Percentiles rank a stretch among this genome's conserved stretches.
These are phyloP conservation scores for Isaurus tuberculatus DNA, from an alignment of 92 coral and sea anemone species.

Conservation along the genomic window DNA sequence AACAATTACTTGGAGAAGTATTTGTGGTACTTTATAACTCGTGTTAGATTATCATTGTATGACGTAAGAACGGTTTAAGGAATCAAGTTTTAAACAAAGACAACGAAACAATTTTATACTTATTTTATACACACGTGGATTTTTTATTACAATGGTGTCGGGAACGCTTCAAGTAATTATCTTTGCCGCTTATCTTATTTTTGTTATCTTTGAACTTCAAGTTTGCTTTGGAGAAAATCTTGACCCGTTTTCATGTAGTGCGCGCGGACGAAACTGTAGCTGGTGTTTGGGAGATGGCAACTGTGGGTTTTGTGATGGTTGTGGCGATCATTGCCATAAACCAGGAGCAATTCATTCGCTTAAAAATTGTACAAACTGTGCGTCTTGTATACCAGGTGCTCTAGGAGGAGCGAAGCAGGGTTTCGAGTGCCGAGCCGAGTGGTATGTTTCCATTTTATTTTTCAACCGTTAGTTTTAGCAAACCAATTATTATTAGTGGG, in stretches of 20 bases:
- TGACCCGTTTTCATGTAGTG: constrained; percentile 57
- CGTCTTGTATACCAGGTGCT: constrained; percentile 93
- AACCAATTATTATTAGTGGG: neutral
- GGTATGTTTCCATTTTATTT: constrained; percentile 61
- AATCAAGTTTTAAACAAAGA: constrained; percentile 29
- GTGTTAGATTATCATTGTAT: neutral
- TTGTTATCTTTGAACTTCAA: constrained; percentile 22
- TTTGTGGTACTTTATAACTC: neutral
- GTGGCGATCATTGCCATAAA: constrained; percentile 96
- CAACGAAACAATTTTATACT: neutral
- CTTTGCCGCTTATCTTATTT: neutral
- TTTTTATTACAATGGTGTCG: constrained; percentile 31
- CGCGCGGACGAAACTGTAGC: constrained; percentile 91
- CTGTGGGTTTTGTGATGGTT: constrained; percentile 97
- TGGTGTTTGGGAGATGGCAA: constrained; percentile 98
- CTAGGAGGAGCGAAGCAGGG: constrained; percentile 94
- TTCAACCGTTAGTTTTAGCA: neutral
- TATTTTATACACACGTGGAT: neutral
- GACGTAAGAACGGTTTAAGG: constrained; percentile 32
- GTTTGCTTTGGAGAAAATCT: constrained; percentile 39
- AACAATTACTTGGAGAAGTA: neutral
- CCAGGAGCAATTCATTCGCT: constrained; percentile 86
- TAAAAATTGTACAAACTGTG: constrained; percentile 94
- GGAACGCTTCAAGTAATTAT: constrained; percentile 17
- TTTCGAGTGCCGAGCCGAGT: constrained; percentile 90